Percentiles rank a stretch among this genome's conserved stretches.
Evolutionary conservation across 2,113 vertebrate genomes (phyloP).

Genomic region (Noctilio leporinus): DNA sequence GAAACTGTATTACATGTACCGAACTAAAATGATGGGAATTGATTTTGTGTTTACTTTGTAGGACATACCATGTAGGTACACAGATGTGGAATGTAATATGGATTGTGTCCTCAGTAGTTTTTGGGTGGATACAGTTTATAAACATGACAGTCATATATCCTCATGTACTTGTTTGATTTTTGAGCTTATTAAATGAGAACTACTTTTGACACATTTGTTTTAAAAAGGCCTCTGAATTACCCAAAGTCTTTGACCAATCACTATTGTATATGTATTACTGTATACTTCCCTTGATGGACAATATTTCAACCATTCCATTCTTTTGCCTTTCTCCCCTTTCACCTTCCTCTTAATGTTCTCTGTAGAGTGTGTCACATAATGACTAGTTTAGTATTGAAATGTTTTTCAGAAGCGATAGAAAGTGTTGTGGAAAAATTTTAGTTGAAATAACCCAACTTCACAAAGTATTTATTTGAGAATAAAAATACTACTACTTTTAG

Average conservation of each 20-base stretch:
- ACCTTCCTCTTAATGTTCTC: not conserved
- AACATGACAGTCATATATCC: not conserved
- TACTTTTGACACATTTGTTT: conserved; percentile 53
- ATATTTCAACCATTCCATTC: not conserved
- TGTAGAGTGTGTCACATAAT: not conserved
- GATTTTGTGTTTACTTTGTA: conserved; percentile 1
- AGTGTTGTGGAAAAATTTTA: not conserved
- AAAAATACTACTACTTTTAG: not conserved
- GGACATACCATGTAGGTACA: not conserved
- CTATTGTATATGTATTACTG: not conserved
- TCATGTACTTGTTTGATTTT: conserved; percentile 34
- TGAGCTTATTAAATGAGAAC: conserved; percentile 19
- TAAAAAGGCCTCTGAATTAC: not conserved
- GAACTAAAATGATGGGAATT: not conserved
- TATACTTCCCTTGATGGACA: not conserved
- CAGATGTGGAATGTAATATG: conserved; percentile 19
- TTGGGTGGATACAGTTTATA: not conserved
- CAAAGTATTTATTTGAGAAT: not conserved
- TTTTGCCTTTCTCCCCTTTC: not conserved
- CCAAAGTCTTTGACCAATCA: not conserved
- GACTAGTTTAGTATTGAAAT: not conserved
- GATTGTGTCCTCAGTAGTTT: conserved; percentile 3
- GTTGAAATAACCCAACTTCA: not conserved
- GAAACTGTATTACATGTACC: not conserved
- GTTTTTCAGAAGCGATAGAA: not conserved